Evolutionary conservation across 2,888 invertebrate species (phyloP).

Genomic region (Acronicta alni): DNA sequence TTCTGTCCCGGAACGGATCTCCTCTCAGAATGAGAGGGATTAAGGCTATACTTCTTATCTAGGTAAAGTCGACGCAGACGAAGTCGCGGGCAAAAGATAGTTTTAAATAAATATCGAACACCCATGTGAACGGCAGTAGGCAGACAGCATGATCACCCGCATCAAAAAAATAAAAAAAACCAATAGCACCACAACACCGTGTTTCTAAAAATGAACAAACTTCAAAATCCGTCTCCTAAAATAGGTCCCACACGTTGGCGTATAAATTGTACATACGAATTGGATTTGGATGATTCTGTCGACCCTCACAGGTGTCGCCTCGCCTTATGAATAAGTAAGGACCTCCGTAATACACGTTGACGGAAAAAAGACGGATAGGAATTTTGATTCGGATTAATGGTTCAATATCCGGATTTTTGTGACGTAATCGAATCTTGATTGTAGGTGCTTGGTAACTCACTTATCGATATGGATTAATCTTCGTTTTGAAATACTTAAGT

Average conservation of each 20-base stretch:
- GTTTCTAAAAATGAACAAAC: background rate
- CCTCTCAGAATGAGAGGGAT: too few relatives aligned
- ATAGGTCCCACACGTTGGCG: constrained; percentile 9
- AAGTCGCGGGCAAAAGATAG: too few relatives aligned
- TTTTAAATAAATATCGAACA: too few relatives aligned
- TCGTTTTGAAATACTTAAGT: background rate
- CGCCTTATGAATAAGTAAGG: constrained; percentile 55
- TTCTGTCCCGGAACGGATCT: too few relatives aligned
- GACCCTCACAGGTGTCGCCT: constrained; percentile 46
- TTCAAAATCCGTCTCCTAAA: constrained; percentile 1
- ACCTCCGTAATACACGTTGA: constrained; percentile 30
- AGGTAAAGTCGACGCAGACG: too few relatives aligned
- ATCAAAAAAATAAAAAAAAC: background rate
- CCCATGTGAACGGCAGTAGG: too few relatives aligned
- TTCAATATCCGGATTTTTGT: constrained; percentile 38
- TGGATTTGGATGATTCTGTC: constrained; percentile 42
- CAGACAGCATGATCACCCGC: too few relatives aligned
- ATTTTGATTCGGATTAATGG: constrained; percentile 46
- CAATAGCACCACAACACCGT: background rate
- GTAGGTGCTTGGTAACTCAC: constrained; percentile 5
- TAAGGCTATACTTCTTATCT: too few relatives aligned
- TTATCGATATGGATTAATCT: constrained; percentile 16
- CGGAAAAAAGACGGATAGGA: constrained; percentile 41
- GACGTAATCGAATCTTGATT: constrained; percentile 33
- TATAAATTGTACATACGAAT: constrained; percentile 40